These are phyloP conservation scores for Cydia pomonella DNA, from an alignment of 1,140 invertebrate species.

Conservation along the genomic window DNA sequence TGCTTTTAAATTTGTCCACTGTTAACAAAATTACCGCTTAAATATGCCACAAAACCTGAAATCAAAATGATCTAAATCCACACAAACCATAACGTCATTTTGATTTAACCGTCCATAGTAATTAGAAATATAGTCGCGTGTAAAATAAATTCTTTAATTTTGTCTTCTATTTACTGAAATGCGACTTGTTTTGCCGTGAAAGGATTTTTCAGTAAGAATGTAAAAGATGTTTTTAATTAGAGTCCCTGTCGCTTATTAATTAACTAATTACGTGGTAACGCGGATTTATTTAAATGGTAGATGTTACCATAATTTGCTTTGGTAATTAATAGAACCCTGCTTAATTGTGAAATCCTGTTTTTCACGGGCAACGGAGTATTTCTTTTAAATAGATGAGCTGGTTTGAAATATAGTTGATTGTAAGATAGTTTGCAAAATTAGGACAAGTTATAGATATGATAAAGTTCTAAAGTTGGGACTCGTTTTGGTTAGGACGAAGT, in stretches of 20 bases:
- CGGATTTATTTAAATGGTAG: background rate
- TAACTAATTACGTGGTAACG: slow-evolving; percentile 12
- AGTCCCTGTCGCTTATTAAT: background rate
- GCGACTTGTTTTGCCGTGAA: background rate
- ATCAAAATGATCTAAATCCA: background rate
- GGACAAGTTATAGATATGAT: too few species aligned
- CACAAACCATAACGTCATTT: background rate
- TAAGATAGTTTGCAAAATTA: too few species aligned
- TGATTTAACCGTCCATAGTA: background rate
- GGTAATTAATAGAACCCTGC: background rate
- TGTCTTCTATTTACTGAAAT: background rate
- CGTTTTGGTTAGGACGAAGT: too few species aligned
- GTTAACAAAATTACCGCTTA: background rate
- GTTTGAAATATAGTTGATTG: too few species aligned
- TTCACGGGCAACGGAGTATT: background rate
- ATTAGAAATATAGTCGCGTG: background rate
- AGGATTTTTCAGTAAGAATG: slow-evolving; percentile 5
- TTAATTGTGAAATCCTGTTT: background rate
- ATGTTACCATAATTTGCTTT: slow-evolving; percentile 1
- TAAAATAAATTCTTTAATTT: background rate
- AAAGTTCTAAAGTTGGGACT: too few species aligned
- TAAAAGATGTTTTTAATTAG: slow-evolving; percentile 20
- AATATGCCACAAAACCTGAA: background rate
- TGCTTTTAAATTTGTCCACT: background rate
- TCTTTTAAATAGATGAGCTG: background rate